phyloP scores from a whole-genome alignment of 2,113 vertebrate genomes.

The Stegostoma tigrinum region DNA sequence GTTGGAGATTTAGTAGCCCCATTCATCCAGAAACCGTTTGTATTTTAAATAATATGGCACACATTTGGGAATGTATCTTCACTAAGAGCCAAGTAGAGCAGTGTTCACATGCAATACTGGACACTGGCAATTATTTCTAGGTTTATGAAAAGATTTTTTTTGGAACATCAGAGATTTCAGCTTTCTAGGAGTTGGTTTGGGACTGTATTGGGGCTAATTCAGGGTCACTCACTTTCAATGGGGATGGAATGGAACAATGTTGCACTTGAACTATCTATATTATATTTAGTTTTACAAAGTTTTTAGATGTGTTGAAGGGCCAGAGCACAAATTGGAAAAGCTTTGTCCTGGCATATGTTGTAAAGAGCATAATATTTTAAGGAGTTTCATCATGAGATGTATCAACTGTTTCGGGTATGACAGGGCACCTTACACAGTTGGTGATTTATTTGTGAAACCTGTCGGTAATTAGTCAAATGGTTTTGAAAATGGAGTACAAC shows the following conservation, averaged over 20 bases:
- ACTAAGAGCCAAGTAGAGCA: background rate
- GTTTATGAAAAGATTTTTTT: background rate
- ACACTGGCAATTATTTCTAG: background rate
- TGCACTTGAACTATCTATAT: background rate
- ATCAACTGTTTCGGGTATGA: background rate
- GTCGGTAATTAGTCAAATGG: background rate
- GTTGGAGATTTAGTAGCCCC: background rate
- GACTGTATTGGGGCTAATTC: background rate
- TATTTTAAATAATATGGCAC: background rate
- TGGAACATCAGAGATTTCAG: background rate
- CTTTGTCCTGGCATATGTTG: background rate
- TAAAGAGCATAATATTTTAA: background rate
- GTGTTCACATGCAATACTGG: background rate
- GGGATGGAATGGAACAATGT: background rate
- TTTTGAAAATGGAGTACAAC: background rate
- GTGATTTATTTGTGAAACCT: background rate
- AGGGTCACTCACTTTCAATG: background rate
- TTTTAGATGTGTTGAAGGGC: background rate
- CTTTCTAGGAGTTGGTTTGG: background rate
- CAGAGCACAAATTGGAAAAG: background rate
- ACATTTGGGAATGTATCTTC: background rate
- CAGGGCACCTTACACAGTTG: background rate
- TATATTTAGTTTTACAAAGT: background rate
- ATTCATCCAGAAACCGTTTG: background rate
- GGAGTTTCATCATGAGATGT: background rate